These are phyloP conservation scores for Agonopterix subpropinquella DNA, from an alignment of 2,888 invertebrate genomes.

Conservation along the genomic window DNA sequence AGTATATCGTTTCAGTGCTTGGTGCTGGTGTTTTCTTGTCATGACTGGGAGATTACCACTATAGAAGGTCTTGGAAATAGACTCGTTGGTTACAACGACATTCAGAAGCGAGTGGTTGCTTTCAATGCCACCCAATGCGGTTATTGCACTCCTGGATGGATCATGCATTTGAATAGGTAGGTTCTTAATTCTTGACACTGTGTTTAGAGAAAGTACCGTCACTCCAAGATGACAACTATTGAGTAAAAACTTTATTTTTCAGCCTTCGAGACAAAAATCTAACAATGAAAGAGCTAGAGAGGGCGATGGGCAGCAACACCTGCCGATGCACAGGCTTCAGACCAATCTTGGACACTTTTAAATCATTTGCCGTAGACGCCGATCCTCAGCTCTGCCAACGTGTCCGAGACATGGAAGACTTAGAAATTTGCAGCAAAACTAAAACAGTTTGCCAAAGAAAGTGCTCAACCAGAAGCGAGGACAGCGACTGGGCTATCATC, in stretches of 20 bases:
- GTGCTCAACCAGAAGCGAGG: slow-evolving; percentile 33
- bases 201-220: not conserved
- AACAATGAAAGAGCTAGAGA: slow-evolving; percentile 81
- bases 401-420: slow-evolving; percentile 68
- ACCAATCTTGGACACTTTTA: slow-evolving; percentile 85
- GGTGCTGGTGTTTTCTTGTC: slow-evolving; percentile 77
- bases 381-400: slow-evolving; percentile 61
- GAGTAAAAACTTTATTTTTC: slow-evolving; percentile 10
- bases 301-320: slow-evolving; percentile 84
- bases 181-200: not conserved
- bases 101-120: slow-evolving; percentile 76
- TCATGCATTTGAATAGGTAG: slow-evolving; percentile 82
- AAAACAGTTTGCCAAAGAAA: slow-evolving; percentile 34
- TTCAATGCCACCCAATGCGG: slow-evolving; percentile 83
- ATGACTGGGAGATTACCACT: slow-evolving; percentile 81
- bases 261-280: slow-evolving; percentile 71
- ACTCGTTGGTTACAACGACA: slow-evolving; percentile 76
- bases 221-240: too few relatives aligned
- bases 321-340: slow-evolving; percentile 89
- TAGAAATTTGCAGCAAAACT: slow-evolving; percentile 31
- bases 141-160: slow-evolving; percentile 85
- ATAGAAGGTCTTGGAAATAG: slow-evolving; percentile 82
- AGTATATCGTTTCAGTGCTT: slow-evolving; percentile 36
- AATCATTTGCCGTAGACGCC: slow-evolving; percentile 80
- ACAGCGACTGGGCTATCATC: slow-evolving; percentile 45